phyloP scores from a whole-genome alignment of 1,140 invertebrate genomes.

The Archivesica marissinica region DNA sequence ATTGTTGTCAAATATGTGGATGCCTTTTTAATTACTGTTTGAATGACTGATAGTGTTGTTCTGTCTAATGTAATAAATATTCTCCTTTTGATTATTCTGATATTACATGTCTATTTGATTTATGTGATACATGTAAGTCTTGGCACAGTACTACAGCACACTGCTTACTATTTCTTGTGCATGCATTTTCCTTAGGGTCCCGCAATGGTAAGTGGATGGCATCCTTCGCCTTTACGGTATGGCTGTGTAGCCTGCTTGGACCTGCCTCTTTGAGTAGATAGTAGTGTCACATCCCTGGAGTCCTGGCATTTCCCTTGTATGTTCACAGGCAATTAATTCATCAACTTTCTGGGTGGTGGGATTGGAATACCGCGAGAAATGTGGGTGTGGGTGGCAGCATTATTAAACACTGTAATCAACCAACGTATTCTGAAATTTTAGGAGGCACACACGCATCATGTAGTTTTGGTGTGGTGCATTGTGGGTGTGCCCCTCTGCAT shows the following conservation, averaged over 20 bases:
- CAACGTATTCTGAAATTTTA: too few relatives aligned
- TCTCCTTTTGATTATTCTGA: neutral
- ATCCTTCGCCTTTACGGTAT: constrained; percentile 55
- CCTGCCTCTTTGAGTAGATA: constrained; percentile 1
- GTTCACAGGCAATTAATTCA: too few relatives aligned
- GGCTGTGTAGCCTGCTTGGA: constrained; percentile 52
- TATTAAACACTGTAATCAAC: too few relatives aligned
- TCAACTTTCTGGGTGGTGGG: too few relatives aligned
- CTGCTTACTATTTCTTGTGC: constrained; percentile 62
- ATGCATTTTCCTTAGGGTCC: constrained; percentile 63
- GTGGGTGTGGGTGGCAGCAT: too few relatives aligned
- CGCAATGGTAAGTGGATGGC: constrained; percentile 65
- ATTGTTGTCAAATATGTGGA: neutral
- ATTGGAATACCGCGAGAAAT: too few relatives aligned
- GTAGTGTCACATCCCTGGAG: neutral
- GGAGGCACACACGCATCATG: too few relatives aligned
- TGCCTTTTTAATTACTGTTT: neutral
- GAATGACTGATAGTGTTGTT: neutral
- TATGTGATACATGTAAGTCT: neutral
- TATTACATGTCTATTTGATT: neutral
- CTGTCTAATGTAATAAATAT: constrained; percentile 19
- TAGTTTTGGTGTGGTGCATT: too few relatives aligned
- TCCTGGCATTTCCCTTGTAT: neutral
- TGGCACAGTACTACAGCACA: constrained; percentile 50
- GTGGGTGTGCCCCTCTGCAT: too few relatives aligned